A percentile compares a stretch with the other conserved stretches of the same genome.
Evolutionary conservation across 2,888 invertebrate genomes (phyloP).

Genomic region (Monochamus alternatus): DNA sequence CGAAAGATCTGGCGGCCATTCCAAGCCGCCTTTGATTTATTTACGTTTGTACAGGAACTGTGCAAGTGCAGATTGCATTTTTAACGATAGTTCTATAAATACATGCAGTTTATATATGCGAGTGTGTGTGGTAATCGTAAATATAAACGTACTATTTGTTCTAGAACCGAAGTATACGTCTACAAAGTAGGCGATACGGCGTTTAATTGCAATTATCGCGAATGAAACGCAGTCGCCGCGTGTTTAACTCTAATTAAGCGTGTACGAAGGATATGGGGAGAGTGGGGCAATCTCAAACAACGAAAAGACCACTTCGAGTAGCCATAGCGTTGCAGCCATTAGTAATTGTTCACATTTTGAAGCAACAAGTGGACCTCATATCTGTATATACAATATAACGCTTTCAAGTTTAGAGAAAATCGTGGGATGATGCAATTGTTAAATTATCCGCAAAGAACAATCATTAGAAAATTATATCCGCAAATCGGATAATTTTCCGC

Average conservation of each 20-base stretch:
- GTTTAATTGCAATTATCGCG: constrained; percentile 12
- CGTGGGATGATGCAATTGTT: too few species aligned
- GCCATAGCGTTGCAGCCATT: too few species aligned
- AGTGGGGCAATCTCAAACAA: background rate
- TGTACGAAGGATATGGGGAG: background rate
- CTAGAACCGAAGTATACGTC: background rate
- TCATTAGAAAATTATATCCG: too few species aligned
- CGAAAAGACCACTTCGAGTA: too few species aligned
- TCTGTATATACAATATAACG: too few species aligned
- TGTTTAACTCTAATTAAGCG: background rate
- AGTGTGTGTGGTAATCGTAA: background rate
- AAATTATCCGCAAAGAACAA: too few species aligned
- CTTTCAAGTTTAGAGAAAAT: too few species aligned
- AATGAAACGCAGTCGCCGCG: background rate
- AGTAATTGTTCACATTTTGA: too few species aligned
- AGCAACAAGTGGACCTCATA: too few species aligned
- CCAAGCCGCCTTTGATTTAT: background rate
- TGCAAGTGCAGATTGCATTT: background rate
- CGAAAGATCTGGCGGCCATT: background rate
- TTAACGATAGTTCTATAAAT: constrained; percentile 1
- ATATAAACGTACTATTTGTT: constrained; percentile 1
- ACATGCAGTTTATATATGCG: background rate
- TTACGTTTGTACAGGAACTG: background rate
- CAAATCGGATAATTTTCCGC: too few species aligned
- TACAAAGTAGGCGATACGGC: constrained; percentile 9